Percentiles rank a stretch among this genome's conserved stretches.
These are phyloP conservation scores for Myopa testacea DNA, from an alignment of 2,888 invertebrate genomes.

Conservation along the genomic window DNA sequence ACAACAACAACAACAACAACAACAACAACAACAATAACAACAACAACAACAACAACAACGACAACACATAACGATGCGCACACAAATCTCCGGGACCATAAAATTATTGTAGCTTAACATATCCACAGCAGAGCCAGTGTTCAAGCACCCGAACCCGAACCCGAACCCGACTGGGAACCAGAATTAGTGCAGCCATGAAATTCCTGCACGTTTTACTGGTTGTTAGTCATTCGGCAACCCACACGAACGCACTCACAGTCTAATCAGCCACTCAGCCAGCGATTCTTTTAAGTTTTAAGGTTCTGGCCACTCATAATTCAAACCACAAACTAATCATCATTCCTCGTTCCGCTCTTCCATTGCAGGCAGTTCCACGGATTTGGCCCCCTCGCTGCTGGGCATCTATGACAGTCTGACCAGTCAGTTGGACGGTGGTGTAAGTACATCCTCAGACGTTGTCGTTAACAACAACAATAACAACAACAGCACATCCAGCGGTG, in stretches of 20 bases:
- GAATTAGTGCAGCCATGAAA: conserved; percentile 26
- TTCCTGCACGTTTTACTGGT: conserved; percentile 26
- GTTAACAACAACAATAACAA: conserved; percentile 23
- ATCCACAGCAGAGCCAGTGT: conserved; percentile 43
- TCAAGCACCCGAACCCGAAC: not conserved
- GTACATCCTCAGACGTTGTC: not conserved
- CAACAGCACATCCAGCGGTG: conserved; percentile 35
- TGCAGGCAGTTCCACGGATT: conserved; percentile 87
- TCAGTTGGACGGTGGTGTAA: conserved; percentile 63
- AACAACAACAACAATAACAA: no score
- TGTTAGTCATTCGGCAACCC: conserved; percentile 9
- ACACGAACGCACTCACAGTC: not conserved
- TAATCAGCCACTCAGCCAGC: not conserved
- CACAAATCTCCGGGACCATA: conserved; percentile 47
- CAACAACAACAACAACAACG: no score
- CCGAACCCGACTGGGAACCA: not conserved
- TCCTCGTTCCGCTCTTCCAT: conserved; percentile 58
- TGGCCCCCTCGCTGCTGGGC: conserved; percentile 86
- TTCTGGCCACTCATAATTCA: conserved; percentile 18
- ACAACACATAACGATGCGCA: conserved; percentile 50
- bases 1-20: no score
- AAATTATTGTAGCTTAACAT: conserved; percentile 51
- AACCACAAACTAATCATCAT: conserved; percentile 21
- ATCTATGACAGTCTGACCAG: conserved; percentile 83
- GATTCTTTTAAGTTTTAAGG: not conserved